Evolutionary conservation across 2,888 invertebrate species (phyloP), one percentile per base, ranked within the genome.

Genomic region (Sinopyrophorus schimmeli): DNA sequence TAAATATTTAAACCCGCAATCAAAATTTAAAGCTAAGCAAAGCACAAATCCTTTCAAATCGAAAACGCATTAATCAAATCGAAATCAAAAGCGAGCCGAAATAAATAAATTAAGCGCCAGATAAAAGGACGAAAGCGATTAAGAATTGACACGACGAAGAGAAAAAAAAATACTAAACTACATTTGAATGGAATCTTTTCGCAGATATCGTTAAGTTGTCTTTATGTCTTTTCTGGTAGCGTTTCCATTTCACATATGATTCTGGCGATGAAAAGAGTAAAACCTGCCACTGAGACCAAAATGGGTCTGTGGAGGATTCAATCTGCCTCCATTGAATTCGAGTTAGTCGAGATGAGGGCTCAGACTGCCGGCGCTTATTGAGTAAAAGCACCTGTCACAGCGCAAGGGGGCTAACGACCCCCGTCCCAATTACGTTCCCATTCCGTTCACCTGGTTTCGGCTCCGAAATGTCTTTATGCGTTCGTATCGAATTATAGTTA

Each of bases 291-390:
- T 39, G 43, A 32, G 31, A 39, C 44, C 37, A 40, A 47, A 44
- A 50, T 39, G 39, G 42, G 40, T 39, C 44, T 47, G 39, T 41
- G 9, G 28, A 32, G 53, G 53, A 54, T 51, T 51, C 56, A 52
- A 57, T 58, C 58, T 57, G 50, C 53, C 55, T 42, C 52, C 28
- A 59, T 59, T 55, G 53, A 59, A 59, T 59, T 59, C 57, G 47
- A 47, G 55, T 59, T 58, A 49, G 56, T 32, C 24, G 51, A 46
- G 54, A 58, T 56, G 53, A 57, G 53, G 54, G 54, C 56, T 56
- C 54, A 53, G 57, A 48, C 49, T 47, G 57, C 47, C 39, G 54
- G 48, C 57, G 49, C 52, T 55, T 56, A 59, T 55, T 56, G 56
- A 52, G 49, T 54, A 49, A 31, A 53, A 56, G 55, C 53, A 56